Base-by-base conservation (phyloP, 2,888 invertebrate species). In the Fissipunctia ypsillon region DNA sequence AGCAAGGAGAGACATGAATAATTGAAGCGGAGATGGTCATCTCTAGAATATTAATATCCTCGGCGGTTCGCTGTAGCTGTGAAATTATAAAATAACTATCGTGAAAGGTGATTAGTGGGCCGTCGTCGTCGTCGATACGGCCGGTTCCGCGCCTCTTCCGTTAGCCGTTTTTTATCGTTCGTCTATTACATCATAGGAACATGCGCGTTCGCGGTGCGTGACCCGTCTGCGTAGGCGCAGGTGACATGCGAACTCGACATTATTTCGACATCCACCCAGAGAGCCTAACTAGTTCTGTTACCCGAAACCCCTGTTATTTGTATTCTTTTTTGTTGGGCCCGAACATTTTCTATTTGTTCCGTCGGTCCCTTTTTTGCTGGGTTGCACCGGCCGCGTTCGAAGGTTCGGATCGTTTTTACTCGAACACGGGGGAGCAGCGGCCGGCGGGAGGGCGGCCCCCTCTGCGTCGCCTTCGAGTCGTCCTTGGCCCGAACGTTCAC, bases 401-500 rank as follows among this genome's bases (percentile, higher is more conserved):
- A 94, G 94, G 94, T 94, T 95, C 91, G 89, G 90, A 92, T 90
- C 92, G 93, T 94, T 95, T 95, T 95, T 95, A 94, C 93, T 92
- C 87, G 89, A 90, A 90, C 86, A 84, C 85, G 90, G 90, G 89
- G 91, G 90, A 88, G 87, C 78, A 84, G 88, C 83, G 84, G 86
- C 84, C 80, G 83, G 80, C 61, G 87, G 83, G 87, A 81, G 84
- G 81, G 69, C 84, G 88, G 90, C 91, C 90, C 91, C 92, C 92
- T 93, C 93, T 93, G 93, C 94, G 69, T 60, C 93, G 91, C 94
- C 91, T 92, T 90, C 91, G 93, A 90, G 90, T 93, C 96, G 95
- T 96, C 96, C 95, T 96, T 95, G 95, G 95, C 95, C 94, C 95
- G 96, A 95, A 91, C 95, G 94, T 96, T 95, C 96, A 96, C 95